Evolutionary conservation across 92 coral and sea anemone species (phyloP), one percentile per base, ranked within the genome.

Genomic region (Micromussa lordhowensis): DNA sequence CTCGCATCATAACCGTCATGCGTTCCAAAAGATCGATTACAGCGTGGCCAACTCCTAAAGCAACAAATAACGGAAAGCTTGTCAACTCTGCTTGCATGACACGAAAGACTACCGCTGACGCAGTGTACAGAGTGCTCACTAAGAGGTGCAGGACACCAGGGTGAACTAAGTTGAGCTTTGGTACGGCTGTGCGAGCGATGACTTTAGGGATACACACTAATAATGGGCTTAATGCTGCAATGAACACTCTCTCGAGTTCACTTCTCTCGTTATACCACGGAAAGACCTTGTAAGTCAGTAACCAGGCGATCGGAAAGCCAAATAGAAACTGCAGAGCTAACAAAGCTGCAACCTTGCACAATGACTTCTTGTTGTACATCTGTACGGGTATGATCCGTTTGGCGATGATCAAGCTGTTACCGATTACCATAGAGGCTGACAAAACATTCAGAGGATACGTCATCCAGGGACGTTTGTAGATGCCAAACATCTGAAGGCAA

Each of bases 21-120:
- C 92, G 82, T 63, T 92, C 92, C 76, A 92, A 6, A 6, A 95
- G 54, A 53, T 88, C 96, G 4, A 90, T 71, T 9, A 64, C 31
- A 11, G 92, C 96, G 38, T 93, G 93, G 7, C 79, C 90, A 14
- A 95, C 12, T 12, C 94, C 90, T 22, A 95, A 84, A 7, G 85
- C 91, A 17, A 92, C 69, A 58, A 90, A 94, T 16, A 88, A 70
- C 15, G 30, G 24, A 79, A 90, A 55, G 28, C 86, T 88, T 5
- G 78, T 81, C 53, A 94, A 78, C 34, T 95, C 94, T 1, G 95
- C 95, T 80, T 93, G 98, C 90, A 95, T 84, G 22, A 88, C 89
- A 16, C 98, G 93, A 77, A 87, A 93, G 1, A 91, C 88, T 14
- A 88, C 68, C 5, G 95, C 91, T 1, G 89, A 75, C 2, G 72